Evolutionary conservation across 1,140 invertebrate species (phyloP).

Genomic region (Euwallacea fornicatus): DNA sequence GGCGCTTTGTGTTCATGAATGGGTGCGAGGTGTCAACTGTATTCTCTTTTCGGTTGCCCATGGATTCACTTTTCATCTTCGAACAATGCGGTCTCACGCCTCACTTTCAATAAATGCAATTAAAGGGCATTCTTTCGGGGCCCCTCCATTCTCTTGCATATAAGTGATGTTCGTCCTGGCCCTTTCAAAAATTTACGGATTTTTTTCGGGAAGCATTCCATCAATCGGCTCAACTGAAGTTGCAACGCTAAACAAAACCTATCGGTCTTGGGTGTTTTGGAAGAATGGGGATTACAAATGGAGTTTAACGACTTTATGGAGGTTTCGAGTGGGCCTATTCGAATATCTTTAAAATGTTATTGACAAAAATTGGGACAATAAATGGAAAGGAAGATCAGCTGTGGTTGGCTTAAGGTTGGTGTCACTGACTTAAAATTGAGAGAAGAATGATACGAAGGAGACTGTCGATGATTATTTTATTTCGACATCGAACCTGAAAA

Average conservation of each 20-base stretch:
- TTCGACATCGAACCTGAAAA: too few species aligned
- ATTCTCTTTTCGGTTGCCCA: constrained; percentile 38
- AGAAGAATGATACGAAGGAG: too few species aligned
- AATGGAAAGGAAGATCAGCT: too few species aligned
- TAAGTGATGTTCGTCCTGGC: constrained; percentile 22
- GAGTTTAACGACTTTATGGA: constrained; percentile 23
- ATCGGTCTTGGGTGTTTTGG: constrained; percentile 30
- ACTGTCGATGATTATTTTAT: not conserved
- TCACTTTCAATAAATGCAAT: constrained; percentile 47
- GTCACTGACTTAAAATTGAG: too few species aligned
- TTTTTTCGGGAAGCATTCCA: constrained; percentile 26
- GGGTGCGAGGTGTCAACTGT: constrained; percentile 42
- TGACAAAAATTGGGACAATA: not conserved
- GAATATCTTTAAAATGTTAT: constrained; percentile 25
- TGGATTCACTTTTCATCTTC: constrained; percentile 25
- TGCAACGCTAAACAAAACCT: constrained; percentile 18
- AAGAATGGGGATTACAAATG: constrained; percentile 25
- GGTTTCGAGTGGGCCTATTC: constrained; percentile 26
- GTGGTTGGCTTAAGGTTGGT: too few species aligned
- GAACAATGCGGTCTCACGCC: constrained; percentile 45
- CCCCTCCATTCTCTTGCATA: constrained; percentile 3
- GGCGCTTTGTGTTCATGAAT: constrained; percentile 38
- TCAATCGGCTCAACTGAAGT: constrained; percentile 15
- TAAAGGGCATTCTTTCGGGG: constrained; percentile 42
- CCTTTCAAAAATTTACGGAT: constrained; percentile 23